Conservation (phyloP, 2,797 vertebrate genomes). For the Tokudaia muenninki region DNA sequence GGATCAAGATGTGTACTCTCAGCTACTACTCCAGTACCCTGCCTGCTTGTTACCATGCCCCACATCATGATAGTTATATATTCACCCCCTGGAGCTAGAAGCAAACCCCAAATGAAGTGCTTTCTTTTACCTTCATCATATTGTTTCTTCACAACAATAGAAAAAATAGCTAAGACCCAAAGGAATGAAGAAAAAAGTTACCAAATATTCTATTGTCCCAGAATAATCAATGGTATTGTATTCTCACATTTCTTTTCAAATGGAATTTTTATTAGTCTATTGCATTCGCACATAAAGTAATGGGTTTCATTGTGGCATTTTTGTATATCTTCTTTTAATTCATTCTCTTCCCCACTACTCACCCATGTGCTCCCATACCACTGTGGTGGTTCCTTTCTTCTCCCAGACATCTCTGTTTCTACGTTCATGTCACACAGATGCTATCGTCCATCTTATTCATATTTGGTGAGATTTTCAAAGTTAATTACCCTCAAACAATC, state of each 20-base stretch:
- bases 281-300: not conserved
- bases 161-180: not conserved
- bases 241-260: not conserved
- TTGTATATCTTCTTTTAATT: not conserved
- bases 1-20: not conserved
- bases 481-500: slow-evolving; percentile 19
- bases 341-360: not conserved
- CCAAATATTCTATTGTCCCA: not conserved
- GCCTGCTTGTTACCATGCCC: not conserved
- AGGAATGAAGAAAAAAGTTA: not conserved
- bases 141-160: not conserved
- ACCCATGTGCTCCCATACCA: too few species aligned
- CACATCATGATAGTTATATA: not conserved
- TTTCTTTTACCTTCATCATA: not conserved
- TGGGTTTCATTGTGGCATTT: not conserved
- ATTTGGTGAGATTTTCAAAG: not conserved
- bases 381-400: not conserved
- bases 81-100: not conserved
- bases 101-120: not conserved
- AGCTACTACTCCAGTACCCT: not conserved
- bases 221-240: not conserved
- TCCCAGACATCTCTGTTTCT: not conserved
- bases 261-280: not conserved
- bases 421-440: not conserved
- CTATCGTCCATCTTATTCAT: not conserved